Percentiles rank a stretch among this genome's conserved stretches.
Evolutionary conservation across 2,113 vertebrate genomes (phyloP).

Genomic region (Phylloscopus whistleri): DNA sequence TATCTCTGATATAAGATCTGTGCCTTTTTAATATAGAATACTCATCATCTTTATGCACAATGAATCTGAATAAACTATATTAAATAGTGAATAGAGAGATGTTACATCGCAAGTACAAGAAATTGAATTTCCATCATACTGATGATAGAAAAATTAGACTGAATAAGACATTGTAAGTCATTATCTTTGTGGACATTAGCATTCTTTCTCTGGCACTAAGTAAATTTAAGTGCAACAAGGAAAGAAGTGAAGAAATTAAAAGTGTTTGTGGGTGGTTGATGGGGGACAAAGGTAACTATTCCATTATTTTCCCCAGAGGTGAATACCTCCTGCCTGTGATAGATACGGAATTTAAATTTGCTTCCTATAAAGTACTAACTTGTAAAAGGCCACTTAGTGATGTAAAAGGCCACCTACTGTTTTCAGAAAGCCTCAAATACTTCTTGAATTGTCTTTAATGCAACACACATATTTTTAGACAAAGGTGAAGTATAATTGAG

Average conservation of each 20-base stretch:
- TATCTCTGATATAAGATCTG: neutral
- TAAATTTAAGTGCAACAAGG: neutral
- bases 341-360: neutral
- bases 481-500: neutral
- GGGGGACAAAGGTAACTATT: neutral
- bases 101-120: neutral
- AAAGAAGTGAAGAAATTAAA: neutral
- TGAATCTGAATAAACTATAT: neutral
- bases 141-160: neutral
- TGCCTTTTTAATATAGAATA: neutral
- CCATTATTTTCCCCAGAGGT: accelerated
- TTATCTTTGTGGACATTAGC: neutral
- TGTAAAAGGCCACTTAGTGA: neutral
- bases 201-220: neutral
- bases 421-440: neutral
- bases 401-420: neutral
- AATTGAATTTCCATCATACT: neutral
- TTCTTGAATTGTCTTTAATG: neutral
- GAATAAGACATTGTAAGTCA: neutral
- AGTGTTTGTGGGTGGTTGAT: neutral
- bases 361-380: neutral
- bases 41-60: neutral
- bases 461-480: neutral
- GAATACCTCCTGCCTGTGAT: neutral
- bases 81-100: neutral